phyloP scores from a whole-genome alignment of 2,113 vertebrate genomes.

The Australoheros scitulus region DNA sequence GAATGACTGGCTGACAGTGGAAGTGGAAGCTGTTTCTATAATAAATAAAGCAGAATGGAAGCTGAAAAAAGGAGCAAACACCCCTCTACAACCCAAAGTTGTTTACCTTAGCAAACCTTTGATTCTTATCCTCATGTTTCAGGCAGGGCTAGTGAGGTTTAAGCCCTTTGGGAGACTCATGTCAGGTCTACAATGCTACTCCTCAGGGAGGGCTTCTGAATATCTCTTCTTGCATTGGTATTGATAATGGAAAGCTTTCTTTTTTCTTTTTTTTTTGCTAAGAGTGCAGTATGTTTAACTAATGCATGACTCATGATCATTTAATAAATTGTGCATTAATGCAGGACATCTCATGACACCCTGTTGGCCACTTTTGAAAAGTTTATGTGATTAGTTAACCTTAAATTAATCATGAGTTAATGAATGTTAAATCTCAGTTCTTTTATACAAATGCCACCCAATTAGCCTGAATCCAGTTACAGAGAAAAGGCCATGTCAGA shows the following conservation, averaged over 20 bases:
- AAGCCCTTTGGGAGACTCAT: slow-evolving; percentile 23
- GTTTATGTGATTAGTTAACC: background rate
- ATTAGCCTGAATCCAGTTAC: background rate
- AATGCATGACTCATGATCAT: slow-evolving; percentile 12
- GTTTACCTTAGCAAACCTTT: slow-evolving; percentile 32
- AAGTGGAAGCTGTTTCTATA: slow-evolving; percentile 34
- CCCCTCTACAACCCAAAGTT: slow-evolving; percentile 16
- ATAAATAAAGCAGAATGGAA: slow-evolving; percentile 22
- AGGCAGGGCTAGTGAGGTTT: slow-evolving; percentile 24
- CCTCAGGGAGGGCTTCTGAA: slow-evolving; percentile 6
- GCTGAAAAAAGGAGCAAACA: slow-evolving; percentile 7
- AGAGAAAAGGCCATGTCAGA: background rate
- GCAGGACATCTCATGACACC: background rate
- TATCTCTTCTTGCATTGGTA: background rate
- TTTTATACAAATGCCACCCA: background rate
- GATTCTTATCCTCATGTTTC: slow-evolving; percentile 43
- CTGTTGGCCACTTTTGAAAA: background rate
- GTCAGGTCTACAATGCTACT: background rate
- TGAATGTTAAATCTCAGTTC: background rate
- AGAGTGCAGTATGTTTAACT: background rate
- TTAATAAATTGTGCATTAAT: slow-evolving; percentile 13
- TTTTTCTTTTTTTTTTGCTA: background rate
- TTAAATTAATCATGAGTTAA: background rate
- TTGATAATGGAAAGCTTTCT: slow-evolving; percentile 16
- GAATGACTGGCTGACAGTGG: slow-evolving; percentile 32